Conservation (phyloP, 2,113 vertebrate genomes). For the Lonchura striata region DNA sequence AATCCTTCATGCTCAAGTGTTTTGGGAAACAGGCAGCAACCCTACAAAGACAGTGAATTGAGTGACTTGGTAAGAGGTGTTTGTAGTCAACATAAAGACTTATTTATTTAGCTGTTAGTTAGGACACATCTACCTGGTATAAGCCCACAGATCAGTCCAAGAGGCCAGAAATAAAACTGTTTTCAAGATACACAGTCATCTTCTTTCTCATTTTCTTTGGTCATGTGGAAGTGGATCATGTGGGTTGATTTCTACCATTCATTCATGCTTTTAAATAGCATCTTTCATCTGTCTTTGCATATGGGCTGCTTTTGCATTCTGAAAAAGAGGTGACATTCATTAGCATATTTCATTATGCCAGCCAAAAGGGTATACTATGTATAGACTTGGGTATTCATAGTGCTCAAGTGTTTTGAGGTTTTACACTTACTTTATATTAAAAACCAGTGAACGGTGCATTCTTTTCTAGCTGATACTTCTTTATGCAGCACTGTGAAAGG, state of each 20-base stretch:
- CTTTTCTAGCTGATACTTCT: background rate
- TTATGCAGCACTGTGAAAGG: background rate
- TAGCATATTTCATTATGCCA: background rate
- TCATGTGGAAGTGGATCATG: background rate
- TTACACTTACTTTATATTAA: background rate
- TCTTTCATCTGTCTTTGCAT: background rate
- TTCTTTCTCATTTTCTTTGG: background rate
- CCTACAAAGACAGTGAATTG: background rate
- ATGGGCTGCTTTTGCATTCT: background rate
- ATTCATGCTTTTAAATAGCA: background rate
- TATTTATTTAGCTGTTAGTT: background rate
- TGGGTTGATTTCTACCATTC: background rate
- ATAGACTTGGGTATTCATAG: background rate
- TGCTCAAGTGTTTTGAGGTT: background rate
- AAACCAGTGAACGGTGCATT: background rate
- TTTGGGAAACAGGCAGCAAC: background rate
- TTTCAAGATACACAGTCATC: background rate
- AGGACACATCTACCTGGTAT: background rate
- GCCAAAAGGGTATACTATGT: background rate
- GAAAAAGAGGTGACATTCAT: background rate
- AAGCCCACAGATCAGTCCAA: fast-evolving
- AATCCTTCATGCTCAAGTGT: background rate
- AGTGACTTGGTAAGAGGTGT: background rate
- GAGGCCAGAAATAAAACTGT: background rate
- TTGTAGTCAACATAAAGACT: background rate